phyloP scores from a whole-genome alignment of 1,140 invertebrate species.

The Platorchestia sp. region DNA sequence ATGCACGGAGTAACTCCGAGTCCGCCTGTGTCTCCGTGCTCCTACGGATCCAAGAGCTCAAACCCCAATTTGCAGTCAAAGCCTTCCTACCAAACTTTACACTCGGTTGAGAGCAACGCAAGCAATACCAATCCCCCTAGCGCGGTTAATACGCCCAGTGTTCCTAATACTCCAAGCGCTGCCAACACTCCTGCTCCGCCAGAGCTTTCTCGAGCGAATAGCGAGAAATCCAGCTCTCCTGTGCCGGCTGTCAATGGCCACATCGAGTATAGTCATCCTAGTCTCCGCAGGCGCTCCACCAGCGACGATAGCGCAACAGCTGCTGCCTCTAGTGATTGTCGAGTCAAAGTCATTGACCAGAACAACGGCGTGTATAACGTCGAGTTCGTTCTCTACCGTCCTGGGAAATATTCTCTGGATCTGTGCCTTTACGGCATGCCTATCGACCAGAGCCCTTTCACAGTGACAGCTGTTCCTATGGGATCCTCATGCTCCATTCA shows the following conservation, averaged over 20 bases:
- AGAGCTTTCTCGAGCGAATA: neutral
- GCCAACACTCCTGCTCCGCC: neutral
- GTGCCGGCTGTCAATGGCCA: conserved; percentile 52
- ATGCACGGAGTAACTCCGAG: neutral
- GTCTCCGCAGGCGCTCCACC: conserved; percentile 58
- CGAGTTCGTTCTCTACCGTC: conserved; percentile 71
- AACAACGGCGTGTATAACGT: conserved; percentile 74
- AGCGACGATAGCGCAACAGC: conserved; percentile 59
- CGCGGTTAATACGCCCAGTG: neutral
- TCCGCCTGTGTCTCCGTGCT: conserved; percentile 36
- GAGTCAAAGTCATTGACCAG: conserved; percentile 71
- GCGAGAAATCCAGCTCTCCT: conserved; percentile 23
- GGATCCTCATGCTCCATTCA: conserved; percentile 25
- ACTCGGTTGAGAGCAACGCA: neutral
- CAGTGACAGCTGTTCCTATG: conserved; percentile 64
- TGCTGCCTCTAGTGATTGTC: conserved; percentile 55
- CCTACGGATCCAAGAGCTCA: conserved; percentile 1
- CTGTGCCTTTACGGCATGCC: conserved; percentile 73
- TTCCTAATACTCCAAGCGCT: neutral
- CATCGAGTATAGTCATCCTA: conserved; percentile 57
- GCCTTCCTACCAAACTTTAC: neutral
- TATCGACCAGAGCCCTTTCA: conserved; percentile 74
- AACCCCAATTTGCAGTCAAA: conserved; percentile 28
- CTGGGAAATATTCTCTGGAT: conserved; percentile 71
- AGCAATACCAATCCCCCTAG: neutral